Evolutionary conservation across 2,888 invertebrate genomes (phyloP).

Genomic region (Cryptocephalus moraei): DNA sequence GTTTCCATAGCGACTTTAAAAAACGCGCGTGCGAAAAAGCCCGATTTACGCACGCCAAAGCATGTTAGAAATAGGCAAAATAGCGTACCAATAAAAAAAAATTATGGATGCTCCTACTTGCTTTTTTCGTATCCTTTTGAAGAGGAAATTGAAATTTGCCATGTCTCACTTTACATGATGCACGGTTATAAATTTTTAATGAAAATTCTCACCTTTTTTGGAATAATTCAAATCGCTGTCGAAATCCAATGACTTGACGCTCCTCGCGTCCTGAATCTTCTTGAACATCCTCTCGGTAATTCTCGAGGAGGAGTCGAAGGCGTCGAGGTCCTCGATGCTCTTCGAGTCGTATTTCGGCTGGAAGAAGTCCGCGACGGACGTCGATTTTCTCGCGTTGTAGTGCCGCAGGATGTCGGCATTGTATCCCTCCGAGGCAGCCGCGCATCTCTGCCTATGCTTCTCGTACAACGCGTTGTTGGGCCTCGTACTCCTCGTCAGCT

Average conservation of each 20-base stretch:
- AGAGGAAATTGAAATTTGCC: too few relatives aligned
- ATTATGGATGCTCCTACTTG: too few relatives aligned
- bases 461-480: conserved; percentile 28
- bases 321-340: conserved; percentile 39
- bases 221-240: conserved; percentile 51
- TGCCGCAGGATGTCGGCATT: conserved; percentile 33
- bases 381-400: conserved; percentile 46
- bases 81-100: too few relatives aligned
- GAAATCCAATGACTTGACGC: conserved; percentile 65
- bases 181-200: too few relatives aligned
- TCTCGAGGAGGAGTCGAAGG: conserved; percentile 28
- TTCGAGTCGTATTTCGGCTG: conserved; percentile 33
- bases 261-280: conserved; percentile 43
- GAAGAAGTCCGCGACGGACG: conserved; percentile 47
- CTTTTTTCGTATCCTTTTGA: too few relatives aligned
- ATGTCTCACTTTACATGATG: too few relatives aligned
- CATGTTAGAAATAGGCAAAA: too few relatives aligned
- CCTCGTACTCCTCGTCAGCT: conserved; percentile 30
- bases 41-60: too few relatives aligned
- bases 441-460: conserved; percentile 34
- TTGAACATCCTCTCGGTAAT: conserved; percentile 22
- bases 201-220: too few relatives aligned
- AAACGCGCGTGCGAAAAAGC: too few relatives aligned
- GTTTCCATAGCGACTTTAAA: too few relatives aligned
- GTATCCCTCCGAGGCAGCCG: conserved; percentile 36